These are phyloP conservation scores for Neelides folsomi DNA, from an alignment of 2,888 invertebrate genomes.

Conservation along the genomic window DNA sequence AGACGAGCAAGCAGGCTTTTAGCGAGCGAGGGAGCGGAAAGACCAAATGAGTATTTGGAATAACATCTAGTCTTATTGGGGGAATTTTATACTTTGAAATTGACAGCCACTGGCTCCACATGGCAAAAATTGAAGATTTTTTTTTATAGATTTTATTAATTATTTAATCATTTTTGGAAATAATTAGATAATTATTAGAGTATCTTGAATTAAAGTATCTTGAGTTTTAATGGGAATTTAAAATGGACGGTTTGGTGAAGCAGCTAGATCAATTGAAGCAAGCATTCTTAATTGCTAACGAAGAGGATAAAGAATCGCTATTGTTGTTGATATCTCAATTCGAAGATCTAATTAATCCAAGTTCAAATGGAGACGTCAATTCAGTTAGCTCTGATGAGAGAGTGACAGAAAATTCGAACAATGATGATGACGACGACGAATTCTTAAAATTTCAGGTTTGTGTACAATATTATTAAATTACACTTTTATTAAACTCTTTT, in stretches of 20 bases:
- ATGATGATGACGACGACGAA: slow-evolving; percentile 12
- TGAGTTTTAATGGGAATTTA: background rate
- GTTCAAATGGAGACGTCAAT: background rate
- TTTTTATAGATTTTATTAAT: no score
- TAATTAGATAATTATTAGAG: no score
- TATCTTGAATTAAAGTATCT: background rate
- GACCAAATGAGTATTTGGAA: no score
- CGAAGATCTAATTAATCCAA: background rate
- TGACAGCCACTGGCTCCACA: background rate
- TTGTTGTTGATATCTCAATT: slow-evolving; percentile 5
- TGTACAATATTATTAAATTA: background rate
- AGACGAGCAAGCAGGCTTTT: no score
- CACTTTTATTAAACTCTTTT: no score
- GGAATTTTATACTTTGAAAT: background rate
- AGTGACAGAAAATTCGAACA: background rate
- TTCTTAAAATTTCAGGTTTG: slow-evolving; percentile 21
- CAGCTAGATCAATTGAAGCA: slow-evolving; percentile 22
- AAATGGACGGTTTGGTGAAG: slow-evolving; percentile 21
- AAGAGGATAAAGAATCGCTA: slow-evolving; percentile 9
- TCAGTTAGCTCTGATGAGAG: no score
- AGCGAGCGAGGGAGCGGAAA: no score
- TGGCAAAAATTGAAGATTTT: no score
- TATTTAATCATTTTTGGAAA: no score
- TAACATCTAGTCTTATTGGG: no score
- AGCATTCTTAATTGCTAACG: slow-evolving; percentile 14